Evolutionary conservation across 2,113 vertebrate genomes (phyloP), one percentile per base, ranked within the genome.

Genomic region (Rhodinocichla rosea): DNA sequence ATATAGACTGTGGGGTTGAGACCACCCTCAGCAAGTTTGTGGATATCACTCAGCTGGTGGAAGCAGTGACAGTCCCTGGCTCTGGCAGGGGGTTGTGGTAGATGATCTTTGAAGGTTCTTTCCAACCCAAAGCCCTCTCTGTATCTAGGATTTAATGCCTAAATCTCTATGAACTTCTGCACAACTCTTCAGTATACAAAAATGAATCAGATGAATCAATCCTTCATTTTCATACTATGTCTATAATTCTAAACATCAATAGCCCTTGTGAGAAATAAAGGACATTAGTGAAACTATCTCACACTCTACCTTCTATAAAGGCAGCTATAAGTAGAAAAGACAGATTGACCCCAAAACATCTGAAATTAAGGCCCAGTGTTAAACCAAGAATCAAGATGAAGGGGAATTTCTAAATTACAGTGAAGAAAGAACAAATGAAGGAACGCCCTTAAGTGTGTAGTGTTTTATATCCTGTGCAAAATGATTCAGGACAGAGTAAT

Each of bases 261-360:
- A 62, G 39, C 24, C 32, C 13, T 70, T 74, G 28, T 49, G 47
- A 94, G 74, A 90, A 63, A 63, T 57, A 70, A 90, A 94, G 47
- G 18, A 21, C 53, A 47, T 9, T n/a, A 74, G 91, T 79, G 33
- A 82, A 83, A 92, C 73, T 70, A 69, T 86, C 65, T 96, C 44
- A 77, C 79, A 33, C 86, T 94, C 27, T 93, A 47, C 44, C 40
- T 92, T 81, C 59, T 69, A 32, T 85, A 92, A 82, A 64, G 30
- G 35, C 73, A 97, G 45, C 35, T 94, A 47, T 60, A 67, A 80
- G 44, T 91, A 81, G 37, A 94, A 78, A 95, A 82, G 44, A 52
- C 55, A 73, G 15, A 22, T 13, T 67, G 42, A 67, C 45, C 13
- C 15, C 50, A 87, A 75, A 78, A 73, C 16, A 42, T 69, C 27